A percentile compares a stretch with the other conserved stretches of the same genome.
Conservation (phyloP, 2,888 invertebrate genomes). For the Zeuzera pyrina region DNA sequence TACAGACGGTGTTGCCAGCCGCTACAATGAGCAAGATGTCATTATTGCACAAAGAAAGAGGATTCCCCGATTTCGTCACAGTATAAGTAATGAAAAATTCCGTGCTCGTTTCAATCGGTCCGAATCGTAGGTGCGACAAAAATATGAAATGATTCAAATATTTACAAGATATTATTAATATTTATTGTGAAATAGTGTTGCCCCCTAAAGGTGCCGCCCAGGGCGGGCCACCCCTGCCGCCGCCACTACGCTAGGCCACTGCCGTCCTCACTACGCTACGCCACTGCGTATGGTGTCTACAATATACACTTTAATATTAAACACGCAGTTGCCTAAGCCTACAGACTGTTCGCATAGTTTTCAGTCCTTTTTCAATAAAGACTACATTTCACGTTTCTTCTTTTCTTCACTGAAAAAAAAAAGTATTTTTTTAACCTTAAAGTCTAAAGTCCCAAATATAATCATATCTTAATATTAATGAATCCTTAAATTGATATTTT, state of each 20-base stretch:
- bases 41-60: background rate
- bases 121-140: constrained; percentile 2
- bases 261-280: background rate
- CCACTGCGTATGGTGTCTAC: too few relatives aligned
- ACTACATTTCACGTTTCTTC: too few relatives aligned
- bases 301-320: too few relatives aligned
- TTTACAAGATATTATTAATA: constrained; percentile 2
- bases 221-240: constrained; percentile 2
- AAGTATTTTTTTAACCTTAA: too few relatives aligned
- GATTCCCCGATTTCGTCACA: constrained; percentile 2
- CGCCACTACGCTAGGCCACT: constrained; percentile 1
- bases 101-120: constrained; percentile 2
- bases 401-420: too few relatives aligned
- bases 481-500: too few relatives aligned
- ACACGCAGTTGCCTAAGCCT: too few relatives aligned
- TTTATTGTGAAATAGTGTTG: constrained; percentile 3
- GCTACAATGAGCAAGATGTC: background rate
- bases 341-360: too few relatives aligned
- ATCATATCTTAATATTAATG: too few relatives aligned
- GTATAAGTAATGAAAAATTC: background rate
- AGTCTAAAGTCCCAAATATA: too few relatives aligned
- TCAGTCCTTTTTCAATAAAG: too few relatives aligned
- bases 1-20: constrained; percentile 1
- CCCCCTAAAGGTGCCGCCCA: constrained; percentile 1
- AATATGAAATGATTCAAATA: constrained; percentile 1